These are phyloP conservation scores for Drosophila prolongata DNA, from an alignment of 2,888 invertebrate species.

Conservation along the genomic window DNA sequence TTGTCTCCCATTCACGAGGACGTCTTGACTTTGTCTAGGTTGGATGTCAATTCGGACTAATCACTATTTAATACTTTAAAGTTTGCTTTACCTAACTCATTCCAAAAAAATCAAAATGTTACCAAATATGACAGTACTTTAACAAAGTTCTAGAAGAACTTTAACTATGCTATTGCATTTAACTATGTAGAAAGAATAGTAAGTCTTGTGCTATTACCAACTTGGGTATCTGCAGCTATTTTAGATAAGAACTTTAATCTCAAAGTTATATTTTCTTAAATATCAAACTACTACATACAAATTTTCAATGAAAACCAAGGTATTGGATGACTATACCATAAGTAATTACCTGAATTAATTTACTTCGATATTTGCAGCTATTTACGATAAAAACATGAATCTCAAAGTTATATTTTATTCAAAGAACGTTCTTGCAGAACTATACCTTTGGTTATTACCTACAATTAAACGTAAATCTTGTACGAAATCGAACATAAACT, in stretches of 20 bases:
- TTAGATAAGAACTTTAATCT: background rate
- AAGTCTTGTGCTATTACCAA: no score
- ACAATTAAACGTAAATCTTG: conserved; percentile 7
- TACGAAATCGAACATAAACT: background rate
- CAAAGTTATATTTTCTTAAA: background rate
- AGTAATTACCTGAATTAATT: no score
- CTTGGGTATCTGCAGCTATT: background rate
- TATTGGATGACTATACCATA: no score
- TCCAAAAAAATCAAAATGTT: background rate
- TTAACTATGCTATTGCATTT: background rate
- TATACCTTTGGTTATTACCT: background rate
- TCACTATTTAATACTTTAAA: background rate
- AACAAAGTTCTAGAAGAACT: background rate
- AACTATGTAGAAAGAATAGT: background rate
- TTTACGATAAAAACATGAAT: no score
- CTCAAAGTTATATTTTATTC: no score
- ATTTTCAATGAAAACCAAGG: background rate
- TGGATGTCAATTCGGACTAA: conserved; percentile 25
- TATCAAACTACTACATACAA: background rate
- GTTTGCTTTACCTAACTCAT: background rate
- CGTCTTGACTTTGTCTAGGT: conserved; percentile 48
- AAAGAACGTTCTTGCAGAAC: background rate
- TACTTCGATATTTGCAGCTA: no score
- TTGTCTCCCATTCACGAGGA: conserved; percentile 52
- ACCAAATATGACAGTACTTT: background rate